phyloP scores from a whole-genome alignment of 2,888 invertebrate genomes.

The Melanargia galathea region DNA sequence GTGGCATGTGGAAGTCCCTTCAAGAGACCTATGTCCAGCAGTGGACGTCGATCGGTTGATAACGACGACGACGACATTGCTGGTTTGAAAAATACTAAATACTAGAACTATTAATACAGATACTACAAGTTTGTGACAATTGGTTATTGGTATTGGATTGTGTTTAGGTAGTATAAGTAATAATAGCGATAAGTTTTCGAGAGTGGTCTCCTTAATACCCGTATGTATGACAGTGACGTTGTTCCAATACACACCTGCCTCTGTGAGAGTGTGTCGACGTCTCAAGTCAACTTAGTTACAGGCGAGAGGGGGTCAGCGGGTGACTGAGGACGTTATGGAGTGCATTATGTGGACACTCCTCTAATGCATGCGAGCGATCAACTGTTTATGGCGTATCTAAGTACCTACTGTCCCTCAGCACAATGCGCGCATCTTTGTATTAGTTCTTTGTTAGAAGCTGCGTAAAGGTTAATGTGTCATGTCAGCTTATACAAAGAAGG shows the following conservation, averaged over 20 bases:
- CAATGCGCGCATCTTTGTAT: neutral
- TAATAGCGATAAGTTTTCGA: too few relatives aligned
- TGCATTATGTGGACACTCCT: slow-evolving; percentile 51
- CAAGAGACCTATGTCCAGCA: too few relatives aligned
- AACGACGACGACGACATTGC: too few relatives aligned
- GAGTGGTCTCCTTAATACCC: too few relatives aligned
- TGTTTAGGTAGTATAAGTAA: too few relatives aligned
- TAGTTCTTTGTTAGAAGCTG: neutral
- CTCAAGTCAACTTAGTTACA: slow-evolving; percentile 34
- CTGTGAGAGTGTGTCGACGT: neutral
- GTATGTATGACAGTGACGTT: neutral
- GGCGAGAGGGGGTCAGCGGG: slow-evolving; percentile 8
- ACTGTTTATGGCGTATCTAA: slow-evolving; percentile 31
- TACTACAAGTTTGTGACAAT: too few relatives aligned
- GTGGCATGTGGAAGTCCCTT: too few relatives aligned
- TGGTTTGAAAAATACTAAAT: too few relatives aligned
- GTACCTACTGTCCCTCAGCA: neutral
- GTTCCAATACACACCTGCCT: neutral
- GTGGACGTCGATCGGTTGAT: too few relatives aligned
- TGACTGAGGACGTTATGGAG: slow-evolving; percentile 42
- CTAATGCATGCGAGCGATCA: slow-evolving; percentile 52
- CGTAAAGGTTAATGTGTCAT: neutral
- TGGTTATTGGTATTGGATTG: too few relatives aligned
- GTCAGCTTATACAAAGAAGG: neutral
- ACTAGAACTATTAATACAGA: too few relatives aligned